Percentiles rank a stretch among this genome's conserved stretches.
phyloP scores from a whole-genome alignment of 2,797 vertebrate species.

The Phataginus tricuspis region DNA sequence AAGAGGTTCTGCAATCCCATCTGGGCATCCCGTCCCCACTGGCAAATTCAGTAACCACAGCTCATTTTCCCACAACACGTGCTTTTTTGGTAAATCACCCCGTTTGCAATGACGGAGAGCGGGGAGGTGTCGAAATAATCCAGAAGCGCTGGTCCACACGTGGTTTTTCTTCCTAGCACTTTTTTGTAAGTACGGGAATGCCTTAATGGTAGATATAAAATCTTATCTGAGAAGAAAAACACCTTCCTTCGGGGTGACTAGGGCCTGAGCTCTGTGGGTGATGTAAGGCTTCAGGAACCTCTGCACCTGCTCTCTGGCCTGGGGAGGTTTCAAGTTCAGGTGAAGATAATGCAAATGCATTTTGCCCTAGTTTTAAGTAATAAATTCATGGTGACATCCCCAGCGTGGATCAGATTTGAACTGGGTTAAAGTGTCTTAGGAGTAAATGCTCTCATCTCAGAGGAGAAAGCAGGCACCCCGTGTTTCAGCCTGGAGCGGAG shows the following conservation, averaged over 20 bases:
- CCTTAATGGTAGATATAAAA: neutral
- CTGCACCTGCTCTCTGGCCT: neutral
- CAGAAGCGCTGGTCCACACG: neutral
- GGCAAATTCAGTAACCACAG: neutral
- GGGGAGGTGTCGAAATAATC: neutral
- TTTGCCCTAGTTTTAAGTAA: neutral
- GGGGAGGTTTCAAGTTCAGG: neutral
- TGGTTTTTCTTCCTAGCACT: neutral
- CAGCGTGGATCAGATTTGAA: neutral
- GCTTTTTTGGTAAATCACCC: neutral
- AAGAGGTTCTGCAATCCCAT: too few species aligned
- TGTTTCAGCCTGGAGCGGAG: neutral
- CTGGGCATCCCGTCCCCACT: too few species aligned
- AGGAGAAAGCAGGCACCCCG: neutral
- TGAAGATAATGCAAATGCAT: neutral
- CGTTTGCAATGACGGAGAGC: neutral
- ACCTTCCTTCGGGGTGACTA: neutral
- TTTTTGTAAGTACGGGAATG: neutral
- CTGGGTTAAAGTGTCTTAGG: neutral
- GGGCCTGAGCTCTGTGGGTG: neutral
- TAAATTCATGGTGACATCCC: neutral
- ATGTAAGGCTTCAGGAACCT: neutral
- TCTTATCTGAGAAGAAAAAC: neutral
- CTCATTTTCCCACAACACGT: neutral
- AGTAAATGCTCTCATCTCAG: neutral